These are phyloP conservation scores for Suricata suricatta DNA, from an alignment of 2,113 vertebrate genomes.

Conservation along the genomic window DNA sequence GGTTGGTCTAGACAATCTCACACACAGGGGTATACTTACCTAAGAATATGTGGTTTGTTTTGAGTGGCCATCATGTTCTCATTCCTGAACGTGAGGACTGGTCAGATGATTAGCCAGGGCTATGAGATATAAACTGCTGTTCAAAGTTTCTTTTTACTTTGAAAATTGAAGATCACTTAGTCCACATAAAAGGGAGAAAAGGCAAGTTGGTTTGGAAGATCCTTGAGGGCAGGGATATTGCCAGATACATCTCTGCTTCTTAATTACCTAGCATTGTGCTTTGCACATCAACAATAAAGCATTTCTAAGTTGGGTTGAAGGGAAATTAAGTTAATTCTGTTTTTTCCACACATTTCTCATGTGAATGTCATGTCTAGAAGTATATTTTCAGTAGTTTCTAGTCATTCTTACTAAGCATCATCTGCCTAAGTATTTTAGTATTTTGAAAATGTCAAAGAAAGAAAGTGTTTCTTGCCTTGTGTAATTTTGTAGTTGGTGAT, in stretches of 20 bases:
- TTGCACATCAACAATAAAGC: background rate
- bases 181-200: background rate
- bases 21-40: background rate
- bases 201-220: background rate
- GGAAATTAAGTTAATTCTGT: background rate
- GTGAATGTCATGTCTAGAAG: background rate
- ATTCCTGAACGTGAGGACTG: conserved; percentile 5
- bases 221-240: background rate
- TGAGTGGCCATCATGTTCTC: background rate
- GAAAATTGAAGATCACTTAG: background rate
- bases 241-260: background rate
- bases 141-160: conserved; percentile 17
- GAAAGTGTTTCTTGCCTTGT: background rate
- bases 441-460: conserved; percentile 45
- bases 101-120: background rate
- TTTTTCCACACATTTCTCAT: background rate
- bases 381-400: background rate
- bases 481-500: background rate
- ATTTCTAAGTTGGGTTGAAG: background rate
- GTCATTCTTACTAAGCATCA: background rate
- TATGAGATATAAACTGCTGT: background rate
- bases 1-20: background rate
- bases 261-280: background rate
- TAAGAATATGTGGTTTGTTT: background rate
- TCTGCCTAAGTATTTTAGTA: background rate